Evolutionary conservation across 2,113 vertebrate species (phyloP).

Genomic region (Scartelaos histophorus): DNA sequence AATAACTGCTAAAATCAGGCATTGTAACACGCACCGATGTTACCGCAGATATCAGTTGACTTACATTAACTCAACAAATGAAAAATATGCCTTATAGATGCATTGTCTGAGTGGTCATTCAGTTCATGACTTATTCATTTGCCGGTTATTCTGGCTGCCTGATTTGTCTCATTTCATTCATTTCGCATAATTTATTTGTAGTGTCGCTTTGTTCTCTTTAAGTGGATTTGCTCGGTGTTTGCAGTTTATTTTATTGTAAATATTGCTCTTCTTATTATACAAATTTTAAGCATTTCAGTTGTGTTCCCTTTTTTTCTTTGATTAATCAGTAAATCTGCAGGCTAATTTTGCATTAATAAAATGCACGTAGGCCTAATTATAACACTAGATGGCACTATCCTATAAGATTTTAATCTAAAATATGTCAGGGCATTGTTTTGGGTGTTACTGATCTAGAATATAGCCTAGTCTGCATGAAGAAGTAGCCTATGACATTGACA

Average conservation of each 20-base stretch:
- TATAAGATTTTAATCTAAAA: not conserved
- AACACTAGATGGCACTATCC: slow-evolving; percentile 55
- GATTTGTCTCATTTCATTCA: not conserved
- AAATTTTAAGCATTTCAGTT: not conserved
- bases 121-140: not conserved
- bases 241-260: not conserved
- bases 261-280: not conserved
- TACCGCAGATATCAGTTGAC: not conserved
- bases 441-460: too few species aligned
- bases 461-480: too few species aligned
- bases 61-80: not conserved
- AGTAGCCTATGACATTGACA: too few species aligned
- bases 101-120: not conserved
- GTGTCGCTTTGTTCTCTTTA: not conserved
- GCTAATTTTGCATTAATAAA: not conserved
- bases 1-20: not conserved
- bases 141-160: not conserved
- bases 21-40: too few species aligned
- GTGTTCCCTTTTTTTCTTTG: not conserved
- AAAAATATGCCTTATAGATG: not conserved
- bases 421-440: not conserved
- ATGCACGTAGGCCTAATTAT: not conserved
- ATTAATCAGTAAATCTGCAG: not conserved
- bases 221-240: not conserved
- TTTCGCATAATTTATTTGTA: not conserved